Base-by-base conservation (phyloP, 2,797 vertebrate genomes). In the Cyclopterus lumpus region DNA sequence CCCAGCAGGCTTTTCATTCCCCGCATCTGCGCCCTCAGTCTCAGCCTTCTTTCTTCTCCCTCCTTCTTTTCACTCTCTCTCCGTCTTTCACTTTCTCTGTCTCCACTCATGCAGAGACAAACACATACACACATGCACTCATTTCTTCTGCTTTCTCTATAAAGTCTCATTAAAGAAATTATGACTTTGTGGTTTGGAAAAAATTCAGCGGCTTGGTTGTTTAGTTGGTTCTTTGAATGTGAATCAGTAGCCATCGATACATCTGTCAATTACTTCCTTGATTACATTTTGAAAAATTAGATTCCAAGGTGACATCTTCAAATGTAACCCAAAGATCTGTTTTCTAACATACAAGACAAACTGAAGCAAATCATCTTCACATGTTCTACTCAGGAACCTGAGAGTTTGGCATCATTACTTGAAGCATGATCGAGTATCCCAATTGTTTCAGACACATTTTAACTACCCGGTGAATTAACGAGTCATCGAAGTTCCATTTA, bases 101-200 rank as follows among this genome's bases (percentile, higher is more conserved):
- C 74, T 73, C 78, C 59, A 82, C 79, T 70, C 71, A 77, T 65
- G 57, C 78, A 69, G 48, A 10, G 12, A 75, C 75, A 49, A 11
- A 57, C 75, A 58, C 48, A 51, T 67, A 58, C 78, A 49, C 48
- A 22, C 44, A 20, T 18, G 18, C 64, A 53, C 63, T 51, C 48
- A 32, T 87, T 90, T 90, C 79, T 89, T 85, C 64, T 46, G 48
- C 67, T 80, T 82, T 86, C 78, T 88, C 73, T 84, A 84, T 26
- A 63, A 88, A 86, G 82, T 71, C 84, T 91, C 87, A 89, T 92
- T 93, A 91, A 90, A 90, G 70, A 63, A 89, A 89, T 92, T 90
- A 91, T 88, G 85, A 82, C 79, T 75, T 60, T 86, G 81, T 82
- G 89, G 82, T 89, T 91, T 90, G 88, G 91, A 89, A 73, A 75